These are phyloP conservation scores for Oreohelix idahoensis DNA, from an alignment of 1,140 invertebrate species.

Conservation along the genomic window DNA sequence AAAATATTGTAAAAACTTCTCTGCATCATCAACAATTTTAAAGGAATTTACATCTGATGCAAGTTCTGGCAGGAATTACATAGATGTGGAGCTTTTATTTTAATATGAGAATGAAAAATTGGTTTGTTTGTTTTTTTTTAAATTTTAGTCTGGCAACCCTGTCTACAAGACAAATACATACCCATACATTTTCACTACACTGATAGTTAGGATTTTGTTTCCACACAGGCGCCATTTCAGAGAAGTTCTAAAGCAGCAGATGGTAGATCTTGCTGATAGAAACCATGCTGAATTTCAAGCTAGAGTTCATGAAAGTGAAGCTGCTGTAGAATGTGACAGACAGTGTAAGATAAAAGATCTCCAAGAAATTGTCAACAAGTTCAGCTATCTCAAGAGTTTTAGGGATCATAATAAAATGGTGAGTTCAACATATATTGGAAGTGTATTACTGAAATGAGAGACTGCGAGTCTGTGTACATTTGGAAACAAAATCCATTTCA, in stretches of 20 bases:
- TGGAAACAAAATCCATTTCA: too few relatives aligned
- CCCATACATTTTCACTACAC: neutral
- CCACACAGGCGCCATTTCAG: slow-evolving; percentile 64
- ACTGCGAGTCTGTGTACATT: too few relatives aligned
- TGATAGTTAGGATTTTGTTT: slow-evolving; percentile 17
- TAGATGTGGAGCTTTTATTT: too few relatives aligned
- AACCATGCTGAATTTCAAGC: slow-evolving; percentile 48
- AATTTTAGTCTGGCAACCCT: too few relatives aligned
- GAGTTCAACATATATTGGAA: slow-evolving; percentile 23
- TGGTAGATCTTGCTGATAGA: slow-evolving; percentile 60
- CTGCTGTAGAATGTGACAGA: slow-evolving; percentile 60
- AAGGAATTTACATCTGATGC: too few relatives aligned
- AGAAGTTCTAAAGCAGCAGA: slow-evolving; percentile 69
- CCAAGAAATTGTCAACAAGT: slow-evolving; percentile 57
- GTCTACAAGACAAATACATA: too few relatives aligned
- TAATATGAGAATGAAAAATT: too few relatives aligned
- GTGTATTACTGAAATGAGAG: too few relatives aligned
- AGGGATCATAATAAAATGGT: slow-evolving; percentile 68
- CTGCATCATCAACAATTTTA: too few relatives aligned
- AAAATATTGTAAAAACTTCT: too few relatives aligned
- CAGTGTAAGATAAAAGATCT: slow-evolving; percentile 59
- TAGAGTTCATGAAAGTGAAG: slow-evolving; percentile 62
- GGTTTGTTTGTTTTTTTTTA: too few relatives aligned
- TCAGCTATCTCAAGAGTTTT: slow-evolving; percentile 64
- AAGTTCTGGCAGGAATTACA: too few relatives aligned